These are phyloP conservation scores for Steinernema hermaphroditum DNA, from an alignment of 2,888 invertebrate genomes.

Conservation along the genomic window DNA sequence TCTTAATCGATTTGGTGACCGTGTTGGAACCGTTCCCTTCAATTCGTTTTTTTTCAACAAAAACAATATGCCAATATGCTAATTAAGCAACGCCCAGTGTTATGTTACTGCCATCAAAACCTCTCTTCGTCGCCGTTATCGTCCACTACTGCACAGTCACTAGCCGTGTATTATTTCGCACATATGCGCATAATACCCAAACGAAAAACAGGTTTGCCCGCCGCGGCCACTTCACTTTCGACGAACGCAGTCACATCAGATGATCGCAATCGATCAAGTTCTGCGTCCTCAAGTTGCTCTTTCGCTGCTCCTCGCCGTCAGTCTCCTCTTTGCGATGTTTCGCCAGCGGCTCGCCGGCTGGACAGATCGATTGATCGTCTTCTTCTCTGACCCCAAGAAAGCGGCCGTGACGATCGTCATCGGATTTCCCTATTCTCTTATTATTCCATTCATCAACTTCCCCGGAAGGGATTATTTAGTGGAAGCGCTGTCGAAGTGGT, in stretches of 20 bases:
- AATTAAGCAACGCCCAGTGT: too few species aligned
- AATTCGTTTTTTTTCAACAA: too few species aligned
- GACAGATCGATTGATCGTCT: background rate
- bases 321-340: background rate
- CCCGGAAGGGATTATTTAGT: slow-evolving; percentile 8
- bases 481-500: background rate
- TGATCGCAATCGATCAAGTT: slow-evolving; percentile 9
- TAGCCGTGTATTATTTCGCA: too few species aligned
- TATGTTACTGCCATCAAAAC: too few species aligned
- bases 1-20: too few species aligned
- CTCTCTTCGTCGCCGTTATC: too few species aligned
- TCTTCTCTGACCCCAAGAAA: slow-evolving; percentile 20
- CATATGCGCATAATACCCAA: slow-evolving; percentile 3
- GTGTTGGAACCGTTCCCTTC: too few species aligned
- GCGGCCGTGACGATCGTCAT: background rate
- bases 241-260: background rate
- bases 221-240: background rate
- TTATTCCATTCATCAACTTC: slow-evolving; percentile 11
- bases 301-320: background rate
- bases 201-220: slow-evolving; percentile 13
- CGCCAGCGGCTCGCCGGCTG: background rate
- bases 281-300: background rate
- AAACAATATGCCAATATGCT: too few species aligned
- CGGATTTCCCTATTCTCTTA: background rate
- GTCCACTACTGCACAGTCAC: too few species aligned